Evolutionary conservation across 1,140 invertebrate species (phyloP), one percentile per base, ranked within the genome.

Genomic region (Tenebrio molitor): DNA sequence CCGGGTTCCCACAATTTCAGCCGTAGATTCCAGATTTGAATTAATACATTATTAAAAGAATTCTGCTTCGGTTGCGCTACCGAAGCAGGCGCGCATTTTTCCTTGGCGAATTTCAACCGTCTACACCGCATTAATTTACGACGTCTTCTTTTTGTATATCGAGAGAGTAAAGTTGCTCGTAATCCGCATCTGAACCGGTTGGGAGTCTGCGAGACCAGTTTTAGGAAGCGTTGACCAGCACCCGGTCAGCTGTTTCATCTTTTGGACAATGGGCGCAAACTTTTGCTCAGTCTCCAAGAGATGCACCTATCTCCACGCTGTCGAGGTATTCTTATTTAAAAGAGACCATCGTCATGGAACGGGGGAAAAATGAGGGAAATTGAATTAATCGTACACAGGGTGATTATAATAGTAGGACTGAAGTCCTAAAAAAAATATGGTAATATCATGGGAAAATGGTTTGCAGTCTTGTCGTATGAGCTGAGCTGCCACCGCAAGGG

Each of bases 151-250:
- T 58, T 58, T 58, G 50, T 58, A 15, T 58, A 58, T 58, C 50
- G 7, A 29, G 50, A 58, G 50, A 58, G 50, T 58, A 19, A 50
- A 50, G 44, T 50, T 21, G 44, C 15, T 50, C 15, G 44, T 50
- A 58, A 58, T 58, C 50, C 50, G 21, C 50, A 58, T 58, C 50
- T 58, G 21, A 58, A 58, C 50, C 50, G 50, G 50, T 58, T 58
- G 50, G 21, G 23, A 58, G 50, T 58, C 50, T 58, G 50, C 50
- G 21, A 29, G 50, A 58, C 50, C 50, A 58, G 50, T 58, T 58
- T 58, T 58, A 25, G 50, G 50, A 58, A 58, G 50, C 50, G 50
- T 58, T 58, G 23, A 58, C 50, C 50, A 58, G 50, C 50, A 58
- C 23, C 21, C 23, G 50, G 50, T 58, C 50, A 58, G 50, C 50